phyloP scores from a whole-genome alignment of 2,888 invertebrate species.

The Toxonevra muliebris region DNA sequence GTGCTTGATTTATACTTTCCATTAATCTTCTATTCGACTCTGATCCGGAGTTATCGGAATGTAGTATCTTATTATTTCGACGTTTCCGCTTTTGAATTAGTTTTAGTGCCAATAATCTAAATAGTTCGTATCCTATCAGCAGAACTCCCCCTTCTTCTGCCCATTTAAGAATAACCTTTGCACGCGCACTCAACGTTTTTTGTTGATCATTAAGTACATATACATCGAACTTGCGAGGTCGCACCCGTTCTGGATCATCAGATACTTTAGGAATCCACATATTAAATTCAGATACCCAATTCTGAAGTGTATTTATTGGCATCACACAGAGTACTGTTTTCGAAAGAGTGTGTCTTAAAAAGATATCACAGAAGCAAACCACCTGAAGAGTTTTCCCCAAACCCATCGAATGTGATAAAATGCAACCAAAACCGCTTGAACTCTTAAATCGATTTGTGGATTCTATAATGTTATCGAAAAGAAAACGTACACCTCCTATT shows the following conservation, averaged over 20 bases:
- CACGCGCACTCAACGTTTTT: conserved; percentile 87
- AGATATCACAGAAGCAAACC: conserved; percentile 95
- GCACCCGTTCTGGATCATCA: conserved; percentile 72
- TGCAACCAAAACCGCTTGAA: conserved; percentile 95
- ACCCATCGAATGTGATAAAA: conserved; percentile 99
- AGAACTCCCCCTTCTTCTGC: conserved; percentile 88
- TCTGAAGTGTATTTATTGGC: conserved; percentile 98
- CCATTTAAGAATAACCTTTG: conserved; percentile 90
- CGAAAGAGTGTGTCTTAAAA: conserved; percentile 87
- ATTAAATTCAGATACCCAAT: conserved; percentile 97
- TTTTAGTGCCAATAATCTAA: conserved; percentile 86
- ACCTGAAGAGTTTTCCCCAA: conserved; percentile 98
- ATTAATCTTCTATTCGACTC: conserved; percentile 77
- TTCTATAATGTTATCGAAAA: conserved; percentile 97
- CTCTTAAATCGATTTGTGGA: conserved; percentile 87
- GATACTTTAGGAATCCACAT: conserved; percentile 91
- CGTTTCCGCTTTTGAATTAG: conserved; percentile 69
- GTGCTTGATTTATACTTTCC: conserved; percentile 83
- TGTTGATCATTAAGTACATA: conserved; percentile 93
- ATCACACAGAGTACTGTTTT: conserved; percentile 94
- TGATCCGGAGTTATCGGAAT: conserved; percentile 60
- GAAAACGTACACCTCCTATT: conserved; percentile 93
- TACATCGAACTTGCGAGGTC: conserved; percentile 84
- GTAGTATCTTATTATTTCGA: conserved; percentile 59
- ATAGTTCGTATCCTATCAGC: conserved; percentile 97